A percentile compares a stretch with the other conserved stretches of the same genome.
Conservation (phyloP, 2,888 invertebrate species). For the Morpho helenor region DNA sequence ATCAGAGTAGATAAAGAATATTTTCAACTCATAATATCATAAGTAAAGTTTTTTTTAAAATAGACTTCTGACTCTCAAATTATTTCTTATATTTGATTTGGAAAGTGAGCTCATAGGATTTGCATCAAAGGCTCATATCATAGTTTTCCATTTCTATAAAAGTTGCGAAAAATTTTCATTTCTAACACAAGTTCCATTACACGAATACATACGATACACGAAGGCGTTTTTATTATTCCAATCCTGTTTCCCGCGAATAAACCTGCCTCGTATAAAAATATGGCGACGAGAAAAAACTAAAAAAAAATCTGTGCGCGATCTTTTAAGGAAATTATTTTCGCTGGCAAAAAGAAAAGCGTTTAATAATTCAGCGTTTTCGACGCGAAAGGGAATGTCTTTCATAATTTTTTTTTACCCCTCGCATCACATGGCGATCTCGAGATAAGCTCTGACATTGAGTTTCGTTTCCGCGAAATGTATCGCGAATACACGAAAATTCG, state of each 20-base stretch:
- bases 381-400: background rate
- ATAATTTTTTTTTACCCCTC: conserved; percentile 1
- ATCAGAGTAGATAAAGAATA: too few species aligned
- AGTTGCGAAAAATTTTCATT: background rate
- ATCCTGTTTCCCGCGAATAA: conserved; percentile 1
- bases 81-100: too few species aligned
- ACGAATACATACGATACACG: background rate
- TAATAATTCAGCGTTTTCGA: conserved; percentile 18
- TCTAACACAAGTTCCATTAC: conserved; percentile 3
- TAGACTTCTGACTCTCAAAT: too few species aligned
- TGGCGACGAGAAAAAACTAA: conserved; percentile 1
- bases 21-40: too few species aligned
- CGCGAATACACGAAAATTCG: too few species aligned
- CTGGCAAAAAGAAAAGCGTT: conserved; percentile 14
- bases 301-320: conserved; percentile 11
- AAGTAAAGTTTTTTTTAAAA: too few species aligned
- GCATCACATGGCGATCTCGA: too few species aligned
- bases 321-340: conserved; percentile 21
- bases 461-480: too few species aligned
- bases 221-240: conserved; percentile 4
- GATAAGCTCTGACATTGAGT: too few species aligned
- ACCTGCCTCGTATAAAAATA: conserved; percentile 7
- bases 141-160: conserved; percentile 1
- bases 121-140: too few species aligned
- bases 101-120: too few species aligned